Conservation (phyloP, 1,140 invertebrate species). For the Drosophila ohnishii region DNA sequence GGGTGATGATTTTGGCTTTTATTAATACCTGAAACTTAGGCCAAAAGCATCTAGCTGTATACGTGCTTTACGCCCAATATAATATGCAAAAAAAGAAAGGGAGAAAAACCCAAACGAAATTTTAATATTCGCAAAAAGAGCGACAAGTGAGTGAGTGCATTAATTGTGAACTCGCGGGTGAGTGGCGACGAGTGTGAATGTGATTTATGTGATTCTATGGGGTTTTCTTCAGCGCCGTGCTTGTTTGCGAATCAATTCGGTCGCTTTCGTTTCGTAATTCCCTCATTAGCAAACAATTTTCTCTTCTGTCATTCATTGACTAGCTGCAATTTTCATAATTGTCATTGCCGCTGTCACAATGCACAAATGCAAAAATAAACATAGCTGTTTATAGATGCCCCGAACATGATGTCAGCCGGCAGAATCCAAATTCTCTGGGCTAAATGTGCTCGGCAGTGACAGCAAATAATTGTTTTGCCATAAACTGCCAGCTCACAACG, state of each 20-base stretch:
- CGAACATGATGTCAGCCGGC: constrained; percentile 55
- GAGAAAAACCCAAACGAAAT: constrained; percentile 18
- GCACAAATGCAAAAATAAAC: constrained; percentile 38
- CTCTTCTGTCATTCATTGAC: constrained; percentile 42
- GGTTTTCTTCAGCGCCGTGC: constrained; percentile 36
- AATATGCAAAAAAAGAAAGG: constrained; percentile 1
- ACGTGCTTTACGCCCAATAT: constrained; percentile 30
- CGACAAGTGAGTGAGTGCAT: constrained; percentile 45
- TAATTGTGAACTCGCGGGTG: constrained; percentile 38
- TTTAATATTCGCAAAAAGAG: constrained; percentile 35
- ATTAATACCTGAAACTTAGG: constrained; percentile 25
- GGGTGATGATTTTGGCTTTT: not conserved
- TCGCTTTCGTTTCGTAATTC: constrained; percentile 61
- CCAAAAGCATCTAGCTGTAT: constrained; percentile 8
- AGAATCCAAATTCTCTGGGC: constrained; percentile 14
- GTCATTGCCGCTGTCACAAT: constrained; percentile 21
- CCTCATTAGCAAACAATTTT: constrained; percentile 58
- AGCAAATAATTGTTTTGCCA: constrained; percentile 60
- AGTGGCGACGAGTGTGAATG: constrained; percentile 55
- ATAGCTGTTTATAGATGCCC: constrained; percentile 29
- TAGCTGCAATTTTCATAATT: constrained; percentile 63
- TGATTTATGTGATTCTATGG: constrained; percentile 71
- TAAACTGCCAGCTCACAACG: constrained; percentile 43
- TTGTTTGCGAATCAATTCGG: constrained; percentile 40
- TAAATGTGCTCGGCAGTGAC: constrained; percentile 44